Evolutionary conservation across 2,113 vertebrate genomes (phyloP).

Genomic region (Sphaerodactylus townsendi): DNA sequence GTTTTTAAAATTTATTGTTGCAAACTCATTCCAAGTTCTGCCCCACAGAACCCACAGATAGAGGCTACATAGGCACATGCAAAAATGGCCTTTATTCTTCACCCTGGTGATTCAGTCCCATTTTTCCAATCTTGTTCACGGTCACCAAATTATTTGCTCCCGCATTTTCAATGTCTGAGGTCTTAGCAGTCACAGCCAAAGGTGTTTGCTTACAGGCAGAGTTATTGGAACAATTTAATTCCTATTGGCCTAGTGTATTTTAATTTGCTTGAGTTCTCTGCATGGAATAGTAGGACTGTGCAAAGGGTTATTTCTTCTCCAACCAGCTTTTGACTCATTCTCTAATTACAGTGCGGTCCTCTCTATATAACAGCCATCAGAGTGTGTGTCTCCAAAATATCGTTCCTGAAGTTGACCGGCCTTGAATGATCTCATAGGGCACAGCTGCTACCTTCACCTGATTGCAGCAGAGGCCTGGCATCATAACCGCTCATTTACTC

Average conservation of each 20-base stretch:
- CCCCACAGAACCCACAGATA: too few species aligned
- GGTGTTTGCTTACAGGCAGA: neutral
- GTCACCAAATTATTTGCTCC: too few species aligned
- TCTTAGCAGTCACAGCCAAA: neutral
- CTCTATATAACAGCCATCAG: neutral
- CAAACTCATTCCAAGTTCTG: too few species aligned
- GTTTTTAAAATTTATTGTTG: too few species aligned
- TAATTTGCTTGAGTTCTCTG: neutral
- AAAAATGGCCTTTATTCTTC: too few species aligned
- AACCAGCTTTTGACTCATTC: slow-evolving; percentile 29
- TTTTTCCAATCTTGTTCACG: too few species aligned
- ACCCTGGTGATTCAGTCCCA: too few species aligned
- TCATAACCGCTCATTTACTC: neutral
- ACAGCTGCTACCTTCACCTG: neutral
- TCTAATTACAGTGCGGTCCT: slow-evolving; percentile 23
- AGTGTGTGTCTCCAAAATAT: slow-evolving; percentile 36
- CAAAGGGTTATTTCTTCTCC: neutral
- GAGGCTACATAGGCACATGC: too few species aligned
- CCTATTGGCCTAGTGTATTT: neutral
- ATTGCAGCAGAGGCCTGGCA: slow-evolving; percentile 5
- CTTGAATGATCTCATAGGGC: neutral
- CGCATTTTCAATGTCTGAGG: neutral
- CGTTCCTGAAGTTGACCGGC: slow-evolving; percentile 31
- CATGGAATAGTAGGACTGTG: neutral
- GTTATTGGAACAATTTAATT: neutral